Base-by-base conservation (phyloP, 2,888 invertebrate genomes). In the Steinernema scapterisci region DNA sequence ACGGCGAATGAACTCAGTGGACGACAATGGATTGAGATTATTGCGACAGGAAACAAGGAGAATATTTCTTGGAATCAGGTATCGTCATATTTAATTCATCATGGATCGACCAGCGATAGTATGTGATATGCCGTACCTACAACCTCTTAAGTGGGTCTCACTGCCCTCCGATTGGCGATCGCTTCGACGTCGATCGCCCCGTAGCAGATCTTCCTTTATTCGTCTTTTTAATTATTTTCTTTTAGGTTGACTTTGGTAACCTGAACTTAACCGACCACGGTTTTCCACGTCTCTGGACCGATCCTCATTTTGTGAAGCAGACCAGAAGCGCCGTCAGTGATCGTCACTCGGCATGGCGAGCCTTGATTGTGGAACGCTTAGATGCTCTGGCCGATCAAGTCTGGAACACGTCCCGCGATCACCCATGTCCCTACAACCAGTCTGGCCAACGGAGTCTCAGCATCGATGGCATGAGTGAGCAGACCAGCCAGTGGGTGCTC, bases 21-120 rank as follows among this genome's bases (percentile, higher is more conserved):
- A 27, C 21, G 63, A 16, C 63, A 63, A 31, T 63, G 63, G 63
- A 63, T 63, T 31, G 63, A 63, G 16, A 63, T 63, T 63, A 16
- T 63, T 2, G 63, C 63, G 1, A 63, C 27, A 1, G 27, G 31
- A 1, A 63, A 63, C 19, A 63, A 63, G 31, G 63, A 63, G 16
- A 63, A 63, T n/a, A 63, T 63, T 25, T 25, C 23, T 3, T 63
- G 63, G 63, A 63, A 63, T n/a, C 63, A 63, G 63, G 63, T 63
- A 31, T n/a, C n/a, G n/a, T n/a, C n/a, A n/a, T n/a, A n/a, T n/a
- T n/a, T n/a, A n/a, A n/a, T n/a, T n/a, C n/a, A n/a, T n/a, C n/a
- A n/a, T n/a, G n/a, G n/a, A n/a, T n/a, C n/a, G n/a, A n/a, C n/a
- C n/a, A n/a, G n/a, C n/a, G n/a, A n/a, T n/a, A n/a, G n/a, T n/a